These are phyloP conservation scores for Hippolais icterina DNA, from an alignment of 2,113 vertebrate species.

Conservation along the genomic window DNA sequence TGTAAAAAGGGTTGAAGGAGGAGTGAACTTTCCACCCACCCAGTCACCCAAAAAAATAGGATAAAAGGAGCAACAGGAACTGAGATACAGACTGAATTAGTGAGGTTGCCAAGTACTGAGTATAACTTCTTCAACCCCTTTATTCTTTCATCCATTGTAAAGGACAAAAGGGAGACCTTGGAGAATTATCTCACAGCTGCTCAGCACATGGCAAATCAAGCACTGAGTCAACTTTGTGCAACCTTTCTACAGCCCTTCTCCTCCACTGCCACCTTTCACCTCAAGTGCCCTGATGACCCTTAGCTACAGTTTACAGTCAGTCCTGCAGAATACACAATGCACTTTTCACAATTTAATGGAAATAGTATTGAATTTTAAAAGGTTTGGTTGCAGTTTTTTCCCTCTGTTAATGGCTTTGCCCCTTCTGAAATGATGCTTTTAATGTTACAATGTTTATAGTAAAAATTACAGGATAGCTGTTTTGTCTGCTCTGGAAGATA, in stretches of 20 bases:
- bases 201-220: background rate
- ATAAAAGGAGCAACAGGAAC: background rate
- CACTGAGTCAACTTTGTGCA: background rate
- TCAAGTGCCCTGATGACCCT: background rate
- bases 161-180: background rate
- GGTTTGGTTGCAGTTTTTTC: rapidly evolving
- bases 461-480: background rate
- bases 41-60: background rate
- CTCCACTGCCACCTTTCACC: background rate
- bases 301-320: background rate
- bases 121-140: background rate
- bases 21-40: background rate
- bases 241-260: background rate
- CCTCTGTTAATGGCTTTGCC: background rate
- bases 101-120: background rate
- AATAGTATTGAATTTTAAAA: background rate
- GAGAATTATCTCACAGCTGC: background rate
- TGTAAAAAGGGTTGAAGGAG: background rate
- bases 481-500: background rate
- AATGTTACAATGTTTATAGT: background rate
- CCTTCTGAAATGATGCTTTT: background rate
- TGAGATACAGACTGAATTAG: background rate
- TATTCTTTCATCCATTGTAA: background rate
- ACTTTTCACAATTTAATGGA: background rate
- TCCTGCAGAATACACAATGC: background rate